These are phyloP conservation scores for Meleagris gallopavo DNA, from an alignment of 2,113 vertebrate species.

Conservation along the genomic window DNA sequence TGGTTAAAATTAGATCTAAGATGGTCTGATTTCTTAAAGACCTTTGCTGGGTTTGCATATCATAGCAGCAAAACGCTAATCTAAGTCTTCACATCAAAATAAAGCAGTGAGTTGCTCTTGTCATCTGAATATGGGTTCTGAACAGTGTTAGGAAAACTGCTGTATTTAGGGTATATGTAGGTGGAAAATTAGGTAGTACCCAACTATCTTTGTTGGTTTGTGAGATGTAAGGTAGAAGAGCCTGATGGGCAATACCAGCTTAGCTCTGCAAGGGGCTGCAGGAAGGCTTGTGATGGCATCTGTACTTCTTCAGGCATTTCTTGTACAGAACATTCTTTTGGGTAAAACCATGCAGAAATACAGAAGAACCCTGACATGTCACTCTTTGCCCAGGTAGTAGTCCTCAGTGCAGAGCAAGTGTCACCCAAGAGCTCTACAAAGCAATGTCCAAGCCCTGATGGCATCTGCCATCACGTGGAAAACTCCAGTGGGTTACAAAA, in stretches of 20 bases:
- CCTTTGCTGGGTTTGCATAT: conserved; percentile 38
- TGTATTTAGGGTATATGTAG: not conserved
- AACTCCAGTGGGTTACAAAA: not conserved
- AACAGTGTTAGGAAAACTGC: not conserved
- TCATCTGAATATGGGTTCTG: not conserved
- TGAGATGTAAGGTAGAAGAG: not conserved
- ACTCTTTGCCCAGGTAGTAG: not conserved
- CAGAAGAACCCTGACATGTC: not conserved
- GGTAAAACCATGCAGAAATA: not conserved
- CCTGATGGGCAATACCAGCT: not conserved
- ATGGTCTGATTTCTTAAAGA: conserved; percentile 17
- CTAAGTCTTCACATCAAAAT: not conserved
- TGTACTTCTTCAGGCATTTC: not conserved
- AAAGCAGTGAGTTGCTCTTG: not conserved
- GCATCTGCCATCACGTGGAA: rapidly evolving
- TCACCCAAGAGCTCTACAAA: not conserved
- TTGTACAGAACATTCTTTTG: not conserved
- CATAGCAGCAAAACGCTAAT: not conserved
- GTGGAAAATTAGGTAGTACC: not conserved
- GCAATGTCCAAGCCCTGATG: not conserved
- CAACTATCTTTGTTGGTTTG: not conserved
- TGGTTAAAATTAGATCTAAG: not conserved
- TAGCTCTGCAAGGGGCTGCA: not conserved
- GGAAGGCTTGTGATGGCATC: too few relatives aligned
- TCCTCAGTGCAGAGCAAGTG: not conserved